Base-by-base conservation (phyloP, 2,888 invertebrate genomes). In the Hypena proboscidalis region DNA sequence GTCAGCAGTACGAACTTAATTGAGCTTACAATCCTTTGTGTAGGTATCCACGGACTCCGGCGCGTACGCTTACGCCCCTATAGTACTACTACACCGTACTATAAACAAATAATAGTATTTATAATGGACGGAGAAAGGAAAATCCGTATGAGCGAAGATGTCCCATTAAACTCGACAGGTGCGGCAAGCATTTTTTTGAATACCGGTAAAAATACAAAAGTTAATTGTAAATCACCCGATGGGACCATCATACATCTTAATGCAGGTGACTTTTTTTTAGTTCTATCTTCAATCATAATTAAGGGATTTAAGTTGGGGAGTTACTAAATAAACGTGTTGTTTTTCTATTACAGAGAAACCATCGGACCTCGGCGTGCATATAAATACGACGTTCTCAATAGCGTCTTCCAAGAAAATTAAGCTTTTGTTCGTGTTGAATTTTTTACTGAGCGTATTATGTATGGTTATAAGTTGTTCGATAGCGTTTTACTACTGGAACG, bases 361-460 rank as follows among this genome's bases (percentile, higher is more conserved):
- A 14, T 71, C 86, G 19, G 89, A 90, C 62, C 83, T 89, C 66
- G 90, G 88, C 58, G 83, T 90, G 36, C 89, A 90, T 61, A 86
- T 90, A 63, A 89, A 90, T 63, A 89, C 90, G 20, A 90, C 89
- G 39, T 80, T 88, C 61, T 83, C 88, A 38, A 82, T 89, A 72
- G 88, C 86, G 82, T 88, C 90, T 83, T 88, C 88, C 74, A 89
- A 86, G 85, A 90, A 89, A 85, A 82, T 90, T 60, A 87, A 80
- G 74, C 74, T 88, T 54, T 73, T 90, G 67, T 85, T 90, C 67
- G 68, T 88, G 37, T 63, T 89, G 35, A 90, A 86, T 74, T 86
- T 90, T 74, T 77, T 89, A 58, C 70, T 90, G 49, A 83, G 85
- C 58, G 69, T 87, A 14, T 60, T 86, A 15, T 87, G 87, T 67